Base-by-base conservation (phyloP, 2,888 invertebrate species). In the Oligia latruncula region DNA sequence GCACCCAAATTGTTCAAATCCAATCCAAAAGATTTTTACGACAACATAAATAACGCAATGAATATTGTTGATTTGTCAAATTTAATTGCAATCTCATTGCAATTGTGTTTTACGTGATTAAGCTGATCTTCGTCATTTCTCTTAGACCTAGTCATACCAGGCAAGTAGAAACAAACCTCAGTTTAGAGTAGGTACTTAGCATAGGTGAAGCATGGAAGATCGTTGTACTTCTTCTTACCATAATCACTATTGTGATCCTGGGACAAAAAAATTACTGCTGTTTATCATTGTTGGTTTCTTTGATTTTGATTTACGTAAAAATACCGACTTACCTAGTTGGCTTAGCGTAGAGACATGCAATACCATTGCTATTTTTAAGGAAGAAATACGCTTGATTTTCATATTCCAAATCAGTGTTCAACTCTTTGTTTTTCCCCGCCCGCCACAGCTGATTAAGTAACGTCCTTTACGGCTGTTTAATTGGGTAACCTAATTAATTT, bases 401-500 rank as follows among this genome's bases (percentile, higher is more conserved):
- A 23, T 17, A 15, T 72, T 75, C 43, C 8, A 73, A 81, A 73
- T 60, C 49, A 66, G 40, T 35, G 3, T 74, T 60, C 29, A 23
- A 3, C 9, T 67, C 2, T 52, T 46, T 74, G 20, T 46, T 71
- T 64, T 58, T 2, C 13, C 29, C 5, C 20, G 35, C 29, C 5
- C 20, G 35, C 49, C 55, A 65, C 58, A 65, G 52, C n/a, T 71
- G 20, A 74, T 83, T 68, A 80, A 65, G n/a, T 65, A 55, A 77
- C 23, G 15, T 60, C n/a, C 20, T 77, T 49, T 74, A 82, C n/a
- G 62, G 15, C 55, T 65, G 60, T 52, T 70, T 74, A 72, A 77
- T 74, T 79, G 64, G 75, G 67, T 77, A 74, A 81, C 81, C 84
- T 72, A 76, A 79, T 79, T 79, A 75, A 81, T 83, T 81, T 80